These are phyloP conservation scores for Bactericera cockerelli DNA, from an alignment of 1,140 invertebrate genomes.

Conservation along the genomic window DNA sequence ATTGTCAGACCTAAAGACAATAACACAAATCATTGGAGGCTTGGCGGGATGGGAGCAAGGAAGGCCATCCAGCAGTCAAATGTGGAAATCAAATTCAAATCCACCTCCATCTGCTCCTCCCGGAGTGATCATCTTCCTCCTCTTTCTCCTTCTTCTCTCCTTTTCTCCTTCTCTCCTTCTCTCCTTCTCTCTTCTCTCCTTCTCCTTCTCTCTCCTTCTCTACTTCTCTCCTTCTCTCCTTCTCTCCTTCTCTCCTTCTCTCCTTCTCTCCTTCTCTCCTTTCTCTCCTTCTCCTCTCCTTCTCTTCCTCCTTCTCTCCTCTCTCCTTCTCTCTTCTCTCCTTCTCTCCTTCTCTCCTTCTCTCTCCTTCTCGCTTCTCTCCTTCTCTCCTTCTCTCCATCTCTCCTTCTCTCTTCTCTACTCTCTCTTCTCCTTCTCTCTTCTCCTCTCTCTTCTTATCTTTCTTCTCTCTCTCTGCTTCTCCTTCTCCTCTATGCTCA, in stretches of 20 bases:
- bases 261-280: slow-evolving; percentile 3
- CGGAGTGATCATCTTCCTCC: slow-evolving; percentile 10
- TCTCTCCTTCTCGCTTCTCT: slow-evolving; percentile 9
- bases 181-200: not conserved
- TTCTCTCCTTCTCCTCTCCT: not conserved
- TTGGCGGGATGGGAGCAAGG: no score
- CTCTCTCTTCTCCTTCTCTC: slow-evolving; percentile 10
- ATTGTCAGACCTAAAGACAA: no score
- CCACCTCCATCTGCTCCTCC: no score
- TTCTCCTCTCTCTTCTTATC: no score
- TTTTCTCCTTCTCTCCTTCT: slow-evolving; percentile 14
- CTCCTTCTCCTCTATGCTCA: no score
- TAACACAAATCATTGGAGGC: no score
- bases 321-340: not conserved
- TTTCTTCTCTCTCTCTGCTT: no score
- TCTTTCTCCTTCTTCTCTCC: slow-evolving; percentile 8
- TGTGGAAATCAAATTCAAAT: no score
- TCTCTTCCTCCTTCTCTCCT: not conserved
- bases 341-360: not conserved
- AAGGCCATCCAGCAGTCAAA: no score
- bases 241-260: not conserved
- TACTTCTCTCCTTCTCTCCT: slow-evolving; percentile 9
- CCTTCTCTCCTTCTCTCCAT: not conserved
- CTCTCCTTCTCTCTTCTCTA: slow-evolving; percentile 9
- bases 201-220: slow-evolving; percentile 2